Base-by-base conservation (phyloP, 2,113 vertebrate genomes). In the Tympanuchus pallidicinctus region DNA sequence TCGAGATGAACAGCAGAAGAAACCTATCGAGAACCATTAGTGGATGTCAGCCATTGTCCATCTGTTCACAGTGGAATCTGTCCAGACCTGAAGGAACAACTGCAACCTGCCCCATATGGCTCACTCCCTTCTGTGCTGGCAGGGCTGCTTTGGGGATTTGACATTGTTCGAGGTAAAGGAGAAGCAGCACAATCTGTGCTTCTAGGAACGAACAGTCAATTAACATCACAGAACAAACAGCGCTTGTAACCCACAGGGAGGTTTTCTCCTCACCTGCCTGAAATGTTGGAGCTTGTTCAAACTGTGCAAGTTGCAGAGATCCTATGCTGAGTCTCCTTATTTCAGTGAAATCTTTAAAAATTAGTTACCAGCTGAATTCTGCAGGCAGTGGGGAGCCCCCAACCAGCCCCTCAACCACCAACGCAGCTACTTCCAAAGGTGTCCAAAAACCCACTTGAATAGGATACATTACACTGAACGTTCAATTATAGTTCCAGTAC, bases 31-130 rank as follows among this genome's bases (percentile, higher is more conserved):
- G 95, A 86, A 90, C 94, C 88, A 90, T 94, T 92, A 96, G 79
- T 78, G 93, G 90, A 96, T 84, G 95, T 91, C 80, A 88, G 92
- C 95, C 96, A 94, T 86, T 94, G 94, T 93, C 93, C 95, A 96
- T 97, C 96, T 97, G 96, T 91, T 96, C 96, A 84, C 69, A 81
- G 65, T 91, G 95, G 95, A 97, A 95, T 92, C 94, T 89, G 92
- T 96, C 95, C 93, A 97, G 94, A 97, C 93, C 93, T 94, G 89
- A 96, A 96, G 93, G 80, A 95, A 93, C 79, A 95, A 95, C 93
- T 92, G 89, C 88, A 97, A 89, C 95, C 88, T 95, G 91, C 88
- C 96, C 93, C 95, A 96, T 89, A 93, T 95, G 95, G 94, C 93
- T 94, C 12, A 0, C 25, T 89, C 89, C 82, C 89, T 81, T 86